Conservation (phyloP, 2,113 vertebrate genomes). For the Chamaetylas fuelleborni region DNA sequence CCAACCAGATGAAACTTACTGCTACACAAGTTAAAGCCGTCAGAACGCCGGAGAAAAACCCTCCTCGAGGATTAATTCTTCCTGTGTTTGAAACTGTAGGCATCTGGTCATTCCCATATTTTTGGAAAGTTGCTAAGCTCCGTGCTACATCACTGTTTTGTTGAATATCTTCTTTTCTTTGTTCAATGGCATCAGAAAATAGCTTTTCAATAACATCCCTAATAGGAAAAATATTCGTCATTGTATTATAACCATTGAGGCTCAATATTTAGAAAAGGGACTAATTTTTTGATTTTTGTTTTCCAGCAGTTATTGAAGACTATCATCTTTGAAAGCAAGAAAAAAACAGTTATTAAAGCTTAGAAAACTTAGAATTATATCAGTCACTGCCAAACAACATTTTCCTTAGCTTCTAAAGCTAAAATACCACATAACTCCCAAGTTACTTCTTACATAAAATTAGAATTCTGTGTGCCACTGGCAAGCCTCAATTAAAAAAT, state of each 20-base stretch:
- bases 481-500: not conserved
- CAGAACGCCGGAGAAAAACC: conserved; percentile 91
- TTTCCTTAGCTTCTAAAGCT: not conserved
- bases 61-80: conserved; percentile 74
- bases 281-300: not conserved
- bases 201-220: conserved; percentile 91
- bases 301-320: not conserved
- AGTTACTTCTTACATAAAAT: not conserved
- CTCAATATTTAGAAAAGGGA: not conserved
- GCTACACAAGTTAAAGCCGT: conserved; percentile 86
- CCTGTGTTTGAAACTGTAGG: conserved; percentile 52
- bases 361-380: not conserved
- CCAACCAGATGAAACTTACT: conserved; percentile 74
- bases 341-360: not conserved
- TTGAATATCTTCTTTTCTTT: conserved; percentile 82
- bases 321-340: not conserved
- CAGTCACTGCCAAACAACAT: not conserved
- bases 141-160: conserved; percentile 75
- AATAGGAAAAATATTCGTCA: conserved; percentile 15
- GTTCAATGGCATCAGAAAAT: conserved; percentile 80
- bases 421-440: not conserved
- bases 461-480: not conserved
- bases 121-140: conserved; percentile 86
- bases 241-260: not conserved
- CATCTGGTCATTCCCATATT: conserved; percentile 79